Conservation (phyloP, 2,888 invertebrate genomes). For the Pteria penguin region DNA sequence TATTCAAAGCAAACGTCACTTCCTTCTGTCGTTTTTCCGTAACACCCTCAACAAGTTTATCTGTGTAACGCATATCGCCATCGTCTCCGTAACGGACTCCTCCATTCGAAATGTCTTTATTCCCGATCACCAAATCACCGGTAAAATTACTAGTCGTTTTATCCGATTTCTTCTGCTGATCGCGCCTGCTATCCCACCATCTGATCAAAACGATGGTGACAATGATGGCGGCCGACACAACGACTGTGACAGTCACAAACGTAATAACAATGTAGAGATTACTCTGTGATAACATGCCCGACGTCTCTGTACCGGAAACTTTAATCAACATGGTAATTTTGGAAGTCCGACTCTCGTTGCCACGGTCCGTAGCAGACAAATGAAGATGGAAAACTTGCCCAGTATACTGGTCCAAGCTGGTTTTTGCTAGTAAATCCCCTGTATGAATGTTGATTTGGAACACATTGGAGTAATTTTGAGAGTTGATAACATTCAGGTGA, state of each 20-base stretch:
- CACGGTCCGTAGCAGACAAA: slow-evolving; percentile 44
- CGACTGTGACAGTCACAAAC: slow-evolving; percentile 56
- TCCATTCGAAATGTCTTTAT: background rate
- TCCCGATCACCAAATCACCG: background rate
- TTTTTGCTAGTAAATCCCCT: slow-evolving; percentile 45
- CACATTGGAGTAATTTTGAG: slow-evolving; percentile 33
- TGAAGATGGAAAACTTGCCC: slow-evolving; percentile 26
- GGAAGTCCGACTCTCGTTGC: slow-evolving; percentile 21
- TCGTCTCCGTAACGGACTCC: background rate
- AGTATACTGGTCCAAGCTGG: slow-evolving; percentile 19
- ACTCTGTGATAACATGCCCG: slow-evolving; percentile 11
- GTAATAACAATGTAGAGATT: slow-evolving; percentile 59
- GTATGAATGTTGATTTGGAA: slow-evolving; percentile 41
- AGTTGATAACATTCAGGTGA: slow-evolving; percentile 24
- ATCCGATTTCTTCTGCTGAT: background rate
- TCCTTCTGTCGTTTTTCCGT: slow-evolving; percentile 34
- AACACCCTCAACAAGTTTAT: background rate
- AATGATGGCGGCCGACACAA: slow-evolving; percentile 53
- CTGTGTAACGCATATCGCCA: background rate
- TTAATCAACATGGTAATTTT: slow-evolving; percentile 15
- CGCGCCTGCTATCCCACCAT: slow-evolving; percentile 41
- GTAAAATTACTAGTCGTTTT: background rate
- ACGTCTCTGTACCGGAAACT: slow-evolving; percentile 12
- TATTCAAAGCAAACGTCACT: slow-evolving; percentile 41
- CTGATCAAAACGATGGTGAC: slow-evolving; percentile 53